These are phyloP conservation scores for Chelon labrosus DNA, from an alignment of 2,797 vertebrate genomes.

Conservation along the genomic window DNA sequence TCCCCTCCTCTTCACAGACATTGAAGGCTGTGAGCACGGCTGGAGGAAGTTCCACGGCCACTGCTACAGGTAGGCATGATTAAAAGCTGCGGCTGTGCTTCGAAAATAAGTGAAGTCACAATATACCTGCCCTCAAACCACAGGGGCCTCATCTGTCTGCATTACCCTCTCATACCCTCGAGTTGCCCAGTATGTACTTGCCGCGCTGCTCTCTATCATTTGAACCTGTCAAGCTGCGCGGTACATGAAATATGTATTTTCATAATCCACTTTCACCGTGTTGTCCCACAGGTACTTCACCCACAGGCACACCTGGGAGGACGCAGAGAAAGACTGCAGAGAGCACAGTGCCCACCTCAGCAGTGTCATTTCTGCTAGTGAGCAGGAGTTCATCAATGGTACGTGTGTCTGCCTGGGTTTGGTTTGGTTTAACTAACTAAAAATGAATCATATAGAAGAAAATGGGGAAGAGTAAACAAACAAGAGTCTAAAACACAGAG, in stretches of 20 bases:
- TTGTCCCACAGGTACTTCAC: slow-evolving; percentile 84
- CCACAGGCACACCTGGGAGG: slow-evolving; percentile 95
- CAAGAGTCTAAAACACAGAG: not conserved
- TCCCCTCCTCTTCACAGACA: slow-evolving; percentile 81
- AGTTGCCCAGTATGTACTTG: slow-evolving; percentile 33
- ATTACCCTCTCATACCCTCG: slow-evolving; percentile 27
- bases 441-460: not conserved
- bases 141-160: slow-evolving; percentile 43
- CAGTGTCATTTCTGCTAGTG: slow-evolving; percentile 89
- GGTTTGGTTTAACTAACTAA: not conserved
- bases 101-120: slow-evolving; percentile 20
- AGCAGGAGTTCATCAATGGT: slow-evolving; percentile 95
- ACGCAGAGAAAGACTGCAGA: slow-evolving; percentile 95
- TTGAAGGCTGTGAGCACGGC: slow-evolving; percentile 93
- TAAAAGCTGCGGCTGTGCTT: slow-evolving; percentile 2
- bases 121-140: slow-evolving; percentile 21
- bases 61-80: slow-evolving; percentile 88
- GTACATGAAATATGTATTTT: slow-evolving; percentile 43
- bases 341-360: slow-evolving; percentile 92
- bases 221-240: slow-evolving; percentile 30
- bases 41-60: slow-evolving; percentile 99
- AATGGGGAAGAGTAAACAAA: not conserved
- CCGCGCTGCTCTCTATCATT: slow-evolving; percentile 24
- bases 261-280: slow-evolving; percentile 15
- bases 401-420: slow-evolving; percentile 70